phyloP scores from a whole-genome alignment of 2,888 invertebrate genomes.

The Plebejus anna region DNA sequence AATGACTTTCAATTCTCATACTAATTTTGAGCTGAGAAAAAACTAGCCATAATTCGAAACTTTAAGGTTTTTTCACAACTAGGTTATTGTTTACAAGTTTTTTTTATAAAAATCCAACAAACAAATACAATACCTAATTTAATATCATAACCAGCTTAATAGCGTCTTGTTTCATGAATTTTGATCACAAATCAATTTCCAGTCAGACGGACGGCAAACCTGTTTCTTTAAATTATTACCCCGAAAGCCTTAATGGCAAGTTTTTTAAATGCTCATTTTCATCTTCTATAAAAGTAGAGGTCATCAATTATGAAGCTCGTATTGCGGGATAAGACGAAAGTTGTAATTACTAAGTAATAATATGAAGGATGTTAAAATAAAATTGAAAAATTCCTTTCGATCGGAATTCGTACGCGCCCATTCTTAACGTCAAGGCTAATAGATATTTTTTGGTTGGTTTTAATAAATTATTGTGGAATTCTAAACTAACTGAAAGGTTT shows the following conservation, averaged over 20 bases:
- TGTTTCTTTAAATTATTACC: conserved; percentile 14
- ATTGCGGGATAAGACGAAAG: neutral
- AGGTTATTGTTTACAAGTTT: neutral
- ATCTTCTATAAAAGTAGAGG: neutral
- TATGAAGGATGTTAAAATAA: neutral
- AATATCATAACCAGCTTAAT: neutral
- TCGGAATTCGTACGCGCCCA: neutral
- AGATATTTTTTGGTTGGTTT: too few species aligned
- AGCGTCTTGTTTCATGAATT: neutral
- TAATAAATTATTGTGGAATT: neutral
- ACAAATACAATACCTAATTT: neutral
- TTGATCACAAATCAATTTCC: conserved; percentile 17
- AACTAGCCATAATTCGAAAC: too few species aligned
- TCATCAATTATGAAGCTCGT: neutral
- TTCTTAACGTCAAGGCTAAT: neutral
- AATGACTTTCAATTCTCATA: too few species aligned
- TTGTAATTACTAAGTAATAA: neutral
- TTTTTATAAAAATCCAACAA: neutral
- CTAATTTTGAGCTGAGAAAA: too few species aligned
- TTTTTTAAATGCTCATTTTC: conserved; percentile 1
- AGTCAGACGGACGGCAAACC: conserved; percentile 18
- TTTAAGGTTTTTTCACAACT: neutral
- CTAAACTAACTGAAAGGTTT: neutral
- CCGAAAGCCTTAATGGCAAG: neutral
- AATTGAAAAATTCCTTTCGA: neutral